A percentile compares a stretch with the other conserved stretches of the same genome.
Evolutionary conservation across 2,888 invertebrate species (phyloP).

Genomic region (Nomada lathburiana): DNA sequence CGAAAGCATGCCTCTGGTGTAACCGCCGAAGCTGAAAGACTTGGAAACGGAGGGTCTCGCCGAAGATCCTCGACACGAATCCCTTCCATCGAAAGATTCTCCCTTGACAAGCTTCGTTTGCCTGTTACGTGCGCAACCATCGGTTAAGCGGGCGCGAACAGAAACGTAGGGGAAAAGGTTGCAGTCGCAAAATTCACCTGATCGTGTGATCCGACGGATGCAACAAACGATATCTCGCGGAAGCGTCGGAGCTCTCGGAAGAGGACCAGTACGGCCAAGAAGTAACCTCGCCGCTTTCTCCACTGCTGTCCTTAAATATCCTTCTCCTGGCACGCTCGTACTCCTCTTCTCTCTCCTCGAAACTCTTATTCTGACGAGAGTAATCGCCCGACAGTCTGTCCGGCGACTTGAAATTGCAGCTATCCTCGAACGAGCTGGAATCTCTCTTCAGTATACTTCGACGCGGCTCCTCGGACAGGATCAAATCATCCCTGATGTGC

Average conservation of each 20-base stretch:
- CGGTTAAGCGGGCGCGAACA: not conserved
- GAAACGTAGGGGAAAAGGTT: no score
- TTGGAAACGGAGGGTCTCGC: constrained; percentile 88
- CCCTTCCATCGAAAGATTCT: constrained; percentile 85
- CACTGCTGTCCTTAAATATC: constrained; percentile 89
- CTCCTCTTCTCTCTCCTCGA: constrained; percentile 96
- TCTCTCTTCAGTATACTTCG: constrained; percentile 94
- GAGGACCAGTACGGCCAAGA: constrained; percentile 83
- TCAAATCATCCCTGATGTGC: constrained; percentile 88
- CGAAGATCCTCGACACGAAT: constrained; percentile 84
- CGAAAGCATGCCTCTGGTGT: constrained; percentile 87
- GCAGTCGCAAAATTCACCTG: constrained; percentile 67
- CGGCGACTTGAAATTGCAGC: constrained; percentile 85
- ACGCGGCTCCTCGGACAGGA: constrained; percentile 89
- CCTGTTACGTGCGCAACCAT: constrained; percentile 67
- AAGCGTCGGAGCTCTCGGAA: constrained; percentile 80
- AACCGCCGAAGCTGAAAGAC: constrained; percentile 95
- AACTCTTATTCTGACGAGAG: constrained; percentile 91
- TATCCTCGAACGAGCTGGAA: constrained; percentile 92
- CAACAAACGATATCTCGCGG: constrained; percentile 79
- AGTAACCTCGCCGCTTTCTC: constrained; percentile 79
- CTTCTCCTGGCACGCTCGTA: constrained; percentile 94
- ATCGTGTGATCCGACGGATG: constrained; percentile 80
- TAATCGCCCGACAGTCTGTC: constrained; percentile 88
- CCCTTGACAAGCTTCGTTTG: constrained; percentile 84